Base-by-base conservation (phyloP, 2,113 vertebrate genomes). In the Garra rufa region DNA sequence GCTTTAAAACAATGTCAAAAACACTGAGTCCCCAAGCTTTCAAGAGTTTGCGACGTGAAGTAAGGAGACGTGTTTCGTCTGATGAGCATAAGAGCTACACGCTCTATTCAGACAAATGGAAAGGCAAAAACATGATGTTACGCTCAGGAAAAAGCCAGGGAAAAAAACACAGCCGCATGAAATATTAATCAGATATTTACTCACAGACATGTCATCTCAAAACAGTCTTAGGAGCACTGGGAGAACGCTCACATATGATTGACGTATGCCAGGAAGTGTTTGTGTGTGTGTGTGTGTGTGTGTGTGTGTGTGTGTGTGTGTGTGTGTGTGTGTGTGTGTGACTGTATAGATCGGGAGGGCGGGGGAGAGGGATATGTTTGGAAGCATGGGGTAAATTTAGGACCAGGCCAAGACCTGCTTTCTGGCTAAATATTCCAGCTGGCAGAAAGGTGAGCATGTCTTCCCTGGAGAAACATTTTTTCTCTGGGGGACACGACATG, bases 101-200 rank as follows among this genome's bases (percentile, higher is more conserved):
- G 81, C 88, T 86, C 90, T 89, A 87, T 92, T 93, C 93, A 90
- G 91, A 93, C 93, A 93, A 93, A 92, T 91, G 88, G 90, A 83
- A 87, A 61, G 77, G 50, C 17, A 75, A 50, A 44, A 79, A 88
- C 87, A 89, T 82, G 81, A 76, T 83, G 83, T 83, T 83, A 85
- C 87, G 87, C 43, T 2, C 76, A 88, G 88, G 87, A 73, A 83
- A 78, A 77, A 76, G 55, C 76, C 85, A 61, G 76, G 6, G 79
- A 76, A 82, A 43, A 87, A 87, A 83, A 92, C 91, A 93, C 87
- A 88, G 86, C 46, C 86, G 43, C 38, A 94, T 95, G 88, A 95
- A 95, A 93, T 94, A 94, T 95, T 94, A 91, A 95, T 92, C 85
- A 88, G 86, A 88, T 94, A 91, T 94, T 94, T 94, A 93, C 93